Evolutionary conservation across 2,888 invertebrate genomes (phyloP), one percentile per base, ranked within the genome.

Genomic region (Mythimna impura): DNA sequence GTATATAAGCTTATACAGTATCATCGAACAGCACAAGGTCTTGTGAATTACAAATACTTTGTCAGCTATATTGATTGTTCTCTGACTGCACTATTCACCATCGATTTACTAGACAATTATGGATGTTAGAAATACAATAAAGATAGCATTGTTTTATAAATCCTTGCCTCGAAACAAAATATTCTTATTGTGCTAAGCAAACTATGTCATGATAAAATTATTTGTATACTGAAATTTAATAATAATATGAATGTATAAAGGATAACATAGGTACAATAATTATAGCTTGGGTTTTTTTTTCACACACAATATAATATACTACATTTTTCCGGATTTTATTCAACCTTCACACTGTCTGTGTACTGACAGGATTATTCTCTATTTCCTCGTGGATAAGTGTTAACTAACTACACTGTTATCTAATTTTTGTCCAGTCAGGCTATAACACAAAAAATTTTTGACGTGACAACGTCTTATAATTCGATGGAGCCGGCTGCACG

Each of bases 21-120:
- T 81, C 76, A 75, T 81, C 62, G 78, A 69, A 68, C 73, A 66
- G 22, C 65, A 71, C 86, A 84, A 87, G 87, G 88, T 75, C 84
- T 87, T 76, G 61, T 65, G 71, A 82, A 69, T 78, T 81, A 72
- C 71, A 60, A 71, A 81, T 78, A 75, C 63, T 73, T 76, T 81
- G 73, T 83, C 80, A 73, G 64, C 70, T 65, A 78, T 81, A 83
- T 79, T 77, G 73, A 77, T 79, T 80, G 57, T 63, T 64, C 43
- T 70, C 10, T 34, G 47, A 64, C 47, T 71, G 66, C 65, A 67
- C 57, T 73, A 70, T 71, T 67, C 67, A 63, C 61, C 52, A 62
- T 66, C 36, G 30, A 58, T 60, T 73, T 67, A 65, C 54, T 73
- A 64, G 43, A 63, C 25, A 17, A 7, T 58, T 55, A 71, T 50